Evolutionary conservation across 2,113 vertebrate genomes (phyloP).

Genomic region (Aptenodytes forsteri): DNA sequence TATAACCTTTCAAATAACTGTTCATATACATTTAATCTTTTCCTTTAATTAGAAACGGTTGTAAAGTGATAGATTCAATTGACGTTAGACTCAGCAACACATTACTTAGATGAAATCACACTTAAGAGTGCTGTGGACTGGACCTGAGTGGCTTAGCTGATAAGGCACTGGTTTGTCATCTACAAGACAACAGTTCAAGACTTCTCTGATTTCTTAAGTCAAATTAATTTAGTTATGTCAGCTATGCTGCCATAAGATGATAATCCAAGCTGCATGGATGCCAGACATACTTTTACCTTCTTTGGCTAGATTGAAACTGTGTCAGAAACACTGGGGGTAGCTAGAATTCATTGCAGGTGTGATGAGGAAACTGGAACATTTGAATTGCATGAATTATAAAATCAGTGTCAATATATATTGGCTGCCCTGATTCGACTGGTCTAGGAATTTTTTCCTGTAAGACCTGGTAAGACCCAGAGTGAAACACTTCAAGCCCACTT

Average conservation of each 20-base stretch:
- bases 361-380: background rate
- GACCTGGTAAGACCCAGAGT: background rate
- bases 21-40: conserved; percentile 23
- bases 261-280: conserved; percentile 69
- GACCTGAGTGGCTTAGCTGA: conserved; percentile 70
- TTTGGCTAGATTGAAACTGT: conserved; percentile 39
- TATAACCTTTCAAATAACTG: background rate
- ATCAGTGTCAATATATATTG: background rate
- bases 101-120: conserved; percentile 69
- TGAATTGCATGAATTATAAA: background rate
- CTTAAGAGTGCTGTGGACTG: conserved; percentile 63
- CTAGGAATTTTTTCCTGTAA: background rate
- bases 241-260: conserved; percentile 73
- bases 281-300: conserved; percentile 71
- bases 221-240: conserved; percentile 81
- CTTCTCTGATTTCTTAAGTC: conserved; percentile 74
- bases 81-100: conserved; percentile 53
- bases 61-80: background rate
- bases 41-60: conserved; percentile 36
- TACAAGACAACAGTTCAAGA: conserved; percentile 71
- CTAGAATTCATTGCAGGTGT: conserved; percentile 4
- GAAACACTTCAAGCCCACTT: background rate
- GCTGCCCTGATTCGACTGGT: accelerated
- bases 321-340: conserved; percentile 5
- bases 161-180: conserved; percentile 77